Percentiles rank a stretch among this genome's conserved stretches.
Evolutionary conservation across 2,888 invertebrate genomes (phyloP).

Genomic region (Melolontha melolontha): DNA sequence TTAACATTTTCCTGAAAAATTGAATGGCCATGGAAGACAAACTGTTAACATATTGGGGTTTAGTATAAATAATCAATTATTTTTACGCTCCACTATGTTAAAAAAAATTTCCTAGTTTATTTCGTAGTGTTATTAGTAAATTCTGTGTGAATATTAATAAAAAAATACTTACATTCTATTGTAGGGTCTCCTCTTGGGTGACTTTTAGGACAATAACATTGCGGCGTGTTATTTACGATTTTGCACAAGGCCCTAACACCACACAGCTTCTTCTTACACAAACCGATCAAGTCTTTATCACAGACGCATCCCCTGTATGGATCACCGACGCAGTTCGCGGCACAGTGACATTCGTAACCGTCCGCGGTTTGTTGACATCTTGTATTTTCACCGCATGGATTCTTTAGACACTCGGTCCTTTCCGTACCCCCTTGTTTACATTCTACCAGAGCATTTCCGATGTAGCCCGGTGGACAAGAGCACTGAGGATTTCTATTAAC

Average conservation of each 20-base stretch:
- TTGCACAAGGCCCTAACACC: conserved; percentile 87
- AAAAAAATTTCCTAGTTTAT: no score
- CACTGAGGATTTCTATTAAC: conserved; percentile 81
- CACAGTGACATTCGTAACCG: conserved; percentile 85
- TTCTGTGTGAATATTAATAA: no score
- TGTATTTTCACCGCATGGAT: conserved; percentile 88
- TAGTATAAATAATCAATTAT: no score
- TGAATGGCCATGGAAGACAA: no score
- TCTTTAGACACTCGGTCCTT: conserved; percentile 75
- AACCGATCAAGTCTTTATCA: conserved; percentile 73
- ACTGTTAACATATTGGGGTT: neutral
- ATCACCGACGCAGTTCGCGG: conserved; percentile 84
- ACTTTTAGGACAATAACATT: conserved; percentile 87
- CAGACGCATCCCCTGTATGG: conserved; percentile 85
- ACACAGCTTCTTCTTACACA: conserved; percentile 84
- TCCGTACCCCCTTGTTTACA: conserved; percentile 78
- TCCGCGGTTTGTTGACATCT: conserved; percentile 81
- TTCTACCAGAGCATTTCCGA: conserved; percentile 77
- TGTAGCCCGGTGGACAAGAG: conserved; percentile 79
- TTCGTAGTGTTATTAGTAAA: no score
- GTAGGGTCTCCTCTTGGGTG: conserved; percentile 88
- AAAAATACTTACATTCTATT: conserved; percentile 81
- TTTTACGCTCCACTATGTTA: no score
- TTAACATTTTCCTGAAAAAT: no score
- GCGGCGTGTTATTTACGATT: conserved; percentile 75